Evolutionary conservation across 1,140 invertebrate species (phyloP).

Genomic region (Periplaneta americana): DNA sequence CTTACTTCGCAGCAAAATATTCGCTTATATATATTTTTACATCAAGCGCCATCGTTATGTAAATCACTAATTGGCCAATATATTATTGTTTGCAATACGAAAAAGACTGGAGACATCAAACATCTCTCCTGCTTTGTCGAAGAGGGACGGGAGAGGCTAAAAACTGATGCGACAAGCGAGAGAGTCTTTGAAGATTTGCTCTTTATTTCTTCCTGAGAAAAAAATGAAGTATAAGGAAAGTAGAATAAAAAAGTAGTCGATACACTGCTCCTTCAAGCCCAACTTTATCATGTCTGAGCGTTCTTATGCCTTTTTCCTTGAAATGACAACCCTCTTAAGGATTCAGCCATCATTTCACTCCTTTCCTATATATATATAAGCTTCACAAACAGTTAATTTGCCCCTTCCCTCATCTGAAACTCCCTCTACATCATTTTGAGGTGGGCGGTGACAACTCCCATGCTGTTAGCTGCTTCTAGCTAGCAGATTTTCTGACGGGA

Average conservation of each 20-base stretch:
- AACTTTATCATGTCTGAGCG: background rate
- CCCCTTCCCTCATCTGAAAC: background rate
- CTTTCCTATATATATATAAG: background rate
- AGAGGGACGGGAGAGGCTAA: no score
- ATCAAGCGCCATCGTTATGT: background rate
- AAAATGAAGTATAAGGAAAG: background rate
- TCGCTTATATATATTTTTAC: background rate
- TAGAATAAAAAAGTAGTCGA: background rate
- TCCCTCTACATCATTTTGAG: background rate
- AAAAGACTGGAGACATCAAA: background rate
- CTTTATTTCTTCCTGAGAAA: background rate
- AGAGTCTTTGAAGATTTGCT: background rate
- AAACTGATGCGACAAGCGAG: background rate
- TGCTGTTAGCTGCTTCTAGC: background rate
- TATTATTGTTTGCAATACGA: background rate
- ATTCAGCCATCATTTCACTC: no score
- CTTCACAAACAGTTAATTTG: background rate
- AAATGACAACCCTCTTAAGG: background rate
- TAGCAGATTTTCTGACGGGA: background rate
- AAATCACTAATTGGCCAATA: background rate
- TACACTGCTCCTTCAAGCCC: background rate
- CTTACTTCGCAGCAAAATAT: no score
- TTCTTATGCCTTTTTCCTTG: background rate
- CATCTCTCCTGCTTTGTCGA: background rate
- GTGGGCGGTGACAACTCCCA: background rate